phyloP scores from a whole-genome alignment of 2,888 invertebrate genomes.

The Phragmatobia fuliginosa region DNA sequence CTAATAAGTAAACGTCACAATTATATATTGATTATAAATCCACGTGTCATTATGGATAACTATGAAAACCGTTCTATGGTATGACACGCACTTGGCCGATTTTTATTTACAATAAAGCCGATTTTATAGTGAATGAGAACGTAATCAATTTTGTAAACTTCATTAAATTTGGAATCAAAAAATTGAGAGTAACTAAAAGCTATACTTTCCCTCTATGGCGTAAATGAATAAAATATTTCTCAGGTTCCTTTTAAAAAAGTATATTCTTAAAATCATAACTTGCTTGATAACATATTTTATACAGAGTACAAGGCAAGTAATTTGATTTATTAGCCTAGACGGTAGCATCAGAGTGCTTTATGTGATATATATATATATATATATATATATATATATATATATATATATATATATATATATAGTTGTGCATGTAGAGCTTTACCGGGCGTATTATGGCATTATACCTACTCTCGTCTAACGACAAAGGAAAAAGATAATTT shows the following conservation, averaged over 20 bases:
- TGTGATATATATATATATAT: constrained; percentile 5
- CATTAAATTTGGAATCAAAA: too few species aligned
- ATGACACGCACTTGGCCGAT: too few species aligned
- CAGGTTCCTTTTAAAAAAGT: constrained; percentile 2
- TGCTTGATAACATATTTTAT: constrained; percentile 9
- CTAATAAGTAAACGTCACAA: too few species aligned
- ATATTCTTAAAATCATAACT: not conserved
- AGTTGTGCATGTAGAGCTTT: not conserved
- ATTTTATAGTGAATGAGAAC: too few species aligned
- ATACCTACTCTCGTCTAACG: not conserved
- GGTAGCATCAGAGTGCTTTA: constrained; percentile 16
- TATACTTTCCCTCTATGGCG: too few species aligned
- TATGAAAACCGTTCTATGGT: too few species aligned
- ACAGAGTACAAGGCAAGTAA: constrained; percentile 16
- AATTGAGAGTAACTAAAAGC: too few species aligned
- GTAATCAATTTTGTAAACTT: too few species aligned
- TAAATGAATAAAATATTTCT: not conserved
- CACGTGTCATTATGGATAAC: too few species aligned
- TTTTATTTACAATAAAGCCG: too few species aligned
- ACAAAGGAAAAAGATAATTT: not conserved
- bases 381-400: not conserved
- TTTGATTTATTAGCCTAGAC: constrained; percentile 20
- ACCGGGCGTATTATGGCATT: not conserved
- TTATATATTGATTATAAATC: too few species aligned
- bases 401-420: not conserved